Base-by-base conservation (phyloP, 2,888 invertebrate species). In the Oscheius sp. region DNA sequence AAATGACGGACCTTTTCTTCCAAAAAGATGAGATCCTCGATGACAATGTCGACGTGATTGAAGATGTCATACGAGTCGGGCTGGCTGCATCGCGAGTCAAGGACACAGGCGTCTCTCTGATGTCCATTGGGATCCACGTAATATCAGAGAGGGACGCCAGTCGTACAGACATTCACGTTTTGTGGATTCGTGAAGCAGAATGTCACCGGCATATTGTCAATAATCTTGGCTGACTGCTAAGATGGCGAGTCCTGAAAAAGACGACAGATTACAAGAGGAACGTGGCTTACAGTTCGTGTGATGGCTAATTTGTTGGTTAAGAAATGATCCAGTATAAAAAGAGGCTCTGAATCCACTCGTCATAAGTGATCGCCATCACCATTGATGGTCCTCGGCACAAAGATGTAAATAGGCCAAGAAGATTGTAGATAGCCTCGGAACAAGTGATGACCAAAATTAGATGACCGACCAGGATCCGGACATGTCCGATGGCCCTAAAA, bases 191-290 rank as follows among this genome's bases (percentile, higher is more conserved):
- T 84, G 89, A 95, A 96, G 89, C 99, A 99, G 94, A 95, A 97
- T 0, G 98, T 97, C 0, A 99, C 94, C 0, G 99, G 99, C 97
- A 99, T 97, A 89, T 99, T 99, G 90, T 99, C 99, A 89, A 91
- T 79, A 84, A 91, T 91, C 35, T 9, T 35, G 35, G n/a, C n/a
- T n/a, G n/a, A n/a, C n/a, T n/a, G n/a, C n/a, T n/a, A n/a, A n/a
- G n/a, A 9, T 6, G 35, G 9, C 9, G 9, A 6, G 3, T 89
- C 1, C 25, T 23, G 1, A 23, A 1, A 0, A 41, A 21, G 66
- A 27, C 71, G 25, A 81, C 91, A 35, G 35, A 9, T 3, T 35
- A 35, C 3, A 35, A 3, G 35, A 9, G n/a, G n/a, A n/a, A n/a
- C n/a, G n/a, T n/a, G n/a, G n/a, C n/a, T n/a, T n/a, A n/a, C n/a